A percentile compares a stretch with the other conserved stretches of the same genome.
Conservation (phyloP, 2,113 vertebrate species). For the Gadus macrocephalus region DNA sequence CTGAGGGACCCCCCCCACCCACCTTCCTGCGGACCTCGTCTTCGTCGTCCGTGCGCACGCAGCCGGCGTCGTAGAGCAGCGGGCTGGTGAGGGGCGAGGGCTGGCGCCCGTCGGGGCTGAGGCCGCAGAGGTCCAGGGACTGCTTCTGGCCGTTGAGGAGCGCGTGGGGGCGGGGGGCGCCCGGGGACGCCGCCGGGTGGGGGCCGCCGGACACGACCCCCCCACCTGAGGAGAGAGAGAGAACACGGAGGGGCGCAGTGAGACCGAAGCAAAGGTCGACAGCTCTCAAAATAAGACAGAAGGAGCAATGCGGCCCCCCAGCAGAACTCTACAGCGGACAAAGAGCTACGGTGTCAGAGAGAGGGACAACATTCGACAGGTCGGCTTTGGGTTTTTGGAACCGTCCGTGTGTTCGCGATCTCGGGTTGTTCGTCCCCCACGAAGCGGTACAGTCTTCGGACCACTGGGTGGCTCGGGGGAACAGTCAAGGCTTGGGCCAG, state of each 20-base stretch:
- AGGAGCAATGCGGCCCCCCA: neutral
- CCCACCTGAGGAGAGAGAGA: constrained; percentile 58
- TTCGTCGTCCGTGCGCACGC: constrained; percentile 86
- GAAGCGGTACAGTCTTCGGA: too few relatives aligned
- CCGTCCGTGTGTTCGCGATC: too few relatives aligned
- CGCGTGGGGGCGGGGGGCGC: constrained; percentile 80
- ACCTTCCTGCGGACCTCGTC: constrained; percentile 94
- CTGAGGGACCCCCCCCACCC: constrained; percentile 27
- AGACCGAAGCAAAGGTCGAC: constrained; percentile 9
- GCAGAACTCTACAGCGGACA: too few relatives aligned
- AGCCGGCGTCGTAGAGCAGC: constrained; percentile 83
- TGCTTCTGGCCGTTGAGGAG: constrained; percentile 73
- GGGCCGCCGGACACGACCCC: constrained; percentile 80
- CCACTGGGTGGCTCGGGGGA: too few relatives aligned
- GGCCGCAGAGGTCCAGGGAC: constrained; percentile 77
- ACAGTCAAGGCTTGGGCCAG: too few relatives aligned
- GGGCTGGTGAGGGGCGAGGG: constrained; percentile 91
- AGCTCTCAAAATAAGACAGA: neutral
- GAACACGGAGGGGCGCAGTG: neutral
- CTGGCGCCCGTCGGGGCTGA: constrained; percentile 84
- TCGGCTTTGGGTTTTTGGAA: too few relatives aligned
- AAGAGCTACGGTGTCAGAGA: too few relatives aligned
- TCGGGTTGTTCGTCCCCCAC: too few relatives aligned
- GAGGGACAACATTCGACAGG: too few relatives aligned
- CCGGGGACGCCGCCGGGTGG: constrained; percentile 81